These are phyloP conservation scores for Lamellibrachia columna DNA, from an alignment of 2,888 invertebrate genomes.

Conservation along the genomic window DNA sequence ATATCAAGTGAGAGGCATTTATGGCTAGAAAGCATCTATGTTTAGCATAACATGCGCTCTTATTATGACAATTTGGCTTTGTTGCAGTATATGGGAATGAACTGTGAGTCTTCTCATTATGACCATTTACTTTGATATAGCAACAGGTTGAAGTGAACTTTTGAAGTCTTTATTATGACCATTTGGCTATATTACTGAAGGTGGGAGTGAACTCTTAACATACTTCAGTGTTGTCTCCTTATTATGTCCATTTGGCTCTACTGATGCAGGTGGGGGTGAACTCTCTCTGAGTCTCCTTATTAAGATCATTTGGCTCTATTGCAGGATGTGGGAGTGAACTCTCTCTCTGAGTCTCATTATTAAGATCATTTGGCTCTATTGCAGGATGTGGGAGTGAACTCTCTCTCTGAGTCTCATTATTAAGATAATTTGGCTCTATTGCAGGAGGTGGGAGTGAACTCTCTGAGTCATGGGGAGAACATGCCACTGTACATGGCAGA, in stretches of 20 bases:
- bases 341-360: background rate
- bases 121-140: too few species aligned
- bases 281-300: background rate
- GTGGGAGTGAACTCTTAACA: background rate
- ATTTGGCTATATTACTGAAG: background rate
- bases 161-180: background rate
- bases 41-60: too few species aligned
- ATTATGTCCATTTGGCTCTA: background rate
- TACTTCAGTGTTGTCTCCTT: constrained; percentile 19
- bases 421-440: background rate
- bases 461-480: constrained; percentile 71
- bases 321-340: background rate
- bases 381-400: background rate
- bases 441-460: constrained; percentile 42
- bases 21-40: too few species aligned
- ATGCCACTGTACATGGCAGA: constrained; percentile 77
- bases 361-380: background rate
- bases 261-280: background rate
- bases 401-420: background rate
- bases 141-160: background rate
- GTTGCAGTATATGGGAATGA: background rate
- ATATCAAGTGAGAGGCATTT: too few species aligned
- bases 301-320: background rate
- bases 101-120: background rate
- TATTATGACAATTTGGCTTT: too few species aligned